Percentiles rank a stretch among this genome's conserved stretches.
Conservation (phyloP, 2,113 vertebrate genomes). For the Amblyopsis rosae region DNA sequence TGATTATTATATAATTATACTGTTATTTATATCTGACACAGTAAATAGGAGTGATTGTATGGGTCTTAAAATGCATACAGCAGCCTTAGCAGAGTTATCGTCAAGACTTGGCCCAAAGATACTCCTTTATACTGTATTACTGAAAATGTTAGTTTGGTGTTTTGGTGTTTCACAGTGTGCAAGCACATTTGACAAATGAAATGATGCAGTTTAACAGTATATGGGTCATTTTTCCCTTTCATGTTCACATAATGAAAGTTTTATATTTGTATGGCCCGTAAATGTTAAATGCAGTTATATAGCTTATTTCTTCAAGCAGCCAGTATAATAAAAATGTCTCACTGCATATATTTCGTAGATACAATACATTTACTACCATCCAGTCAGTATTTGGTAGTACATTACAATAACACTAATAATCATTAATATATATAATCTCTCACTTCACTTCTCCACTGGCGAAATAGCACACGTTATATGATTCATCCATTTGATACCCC, state of each 20-base stretch:
- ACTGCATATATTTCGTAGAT: constrained; percentile 21
- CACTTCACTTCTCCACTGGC: neutral
- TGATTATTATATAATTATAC: constrained; percentile 1
- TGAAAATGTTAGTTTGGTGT: neutral
- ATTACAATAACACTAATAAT: constrained; percentile 17
- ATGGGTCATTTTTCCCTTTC: neutral
- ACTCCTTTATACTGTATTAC: constrained; percentile 11
- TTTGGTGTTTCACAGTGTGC: constrained; percentile 10
- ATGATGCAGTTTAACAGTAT: constrained; percentile 2
- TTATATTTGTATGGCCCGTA: constrained; percentile 15
- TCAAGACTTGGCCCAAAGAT: constrained; percentile 19
- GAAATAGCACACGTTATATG: neutral
- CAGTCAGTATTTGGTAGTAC: constrained; percentile 17
- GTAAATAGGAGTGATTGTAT: constrained; percentile 17
- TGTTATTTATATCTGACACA: constrained; percentile 51
- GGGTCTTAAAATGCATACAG: constrained; percentile 43
- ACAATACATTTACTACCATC: neutral
- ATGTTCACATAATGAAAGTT: constrained; percentile 1
- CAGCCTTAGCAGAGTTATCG: neutral
- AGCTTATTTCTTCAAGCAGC: constrained; percentile 20
- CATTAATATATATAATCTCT: neutral
- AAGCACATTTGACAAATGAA: constrained; percentile 6
- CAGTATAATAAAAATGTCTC: neutral
- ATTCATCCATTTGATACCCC: constrained; percentile 12
- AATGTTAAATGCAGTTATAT: constrained; percentile 9